Evolutionary conservation across 92 coral and sea anemone genomes (phyloP).

Genomic region (Palythoa caribaeorum): DNA sequence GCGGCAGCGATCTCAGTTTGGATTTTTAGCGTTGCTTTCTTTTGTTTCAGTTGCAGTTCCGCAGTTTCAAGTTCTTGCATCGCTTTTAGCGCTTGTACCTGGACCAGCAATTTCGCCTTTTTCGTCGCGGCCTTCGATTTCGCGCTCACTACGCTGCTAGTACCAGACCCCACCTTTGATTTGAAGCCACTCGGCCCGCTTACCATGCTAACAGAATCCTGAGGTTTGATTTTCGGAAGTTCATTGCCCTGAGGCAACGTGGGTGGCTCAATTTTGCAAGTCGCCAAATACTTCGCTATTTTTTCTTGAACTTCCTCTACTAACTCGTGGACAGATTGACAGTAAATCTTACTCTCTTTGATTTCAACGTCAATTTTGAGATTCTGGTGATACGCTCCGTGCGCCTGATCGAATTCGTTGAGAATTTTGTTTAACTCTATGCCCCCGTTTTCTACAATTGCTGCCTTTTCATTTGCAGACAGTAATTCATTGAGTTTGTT

Average conservation of each 20-base stretch:
- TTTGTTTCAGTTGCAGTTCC: constrained; percentile 46
- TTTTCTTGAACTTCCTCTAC: constrained; percentile 23
- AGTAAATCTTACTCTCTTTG: constrained; percentile 8
- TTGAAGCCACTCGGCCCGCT: not conserved
- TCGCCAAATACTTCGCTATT: constrained; percentile 15
- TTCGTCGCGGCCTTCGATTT: constrained; percentile 24
- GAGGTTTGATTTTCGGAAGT: not conserved
- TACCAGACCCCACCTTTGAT: constrained; percentile 23
- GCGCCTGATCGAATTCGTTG: constrained; percentile 22
- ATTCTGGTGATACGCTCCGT: constrained; percentile 8
- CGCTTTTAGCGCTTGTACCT: constrained; percentile 30
- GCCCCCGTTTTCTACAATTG: not conserved
- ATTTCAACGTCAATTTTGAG: not conserved
- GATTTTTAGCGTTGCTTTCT: constrained; percentile 25
- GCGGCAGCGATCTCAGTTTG: constrained; percentile 36
- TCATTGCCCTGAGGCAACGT: not conserved
- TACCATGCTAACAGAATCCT: not conserved
- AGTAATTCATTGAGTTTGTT: not conserved
- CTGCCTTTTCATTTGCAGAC: not conserved
- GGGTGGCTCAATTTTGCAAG: not conserved
- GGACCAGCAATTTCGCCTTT: constrained; percentile 28
- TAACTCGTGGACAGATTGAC: not conserved
- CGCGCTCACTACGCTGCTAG: constrained; percentile 18
- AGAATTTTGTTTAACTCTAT: constrained; percentile 3
- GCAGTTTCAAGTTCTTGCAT: constrained; percentile 49